Conservation (phyloP, 2,888 invertebrate genomes). For the Machimus rusticus region DNA sequence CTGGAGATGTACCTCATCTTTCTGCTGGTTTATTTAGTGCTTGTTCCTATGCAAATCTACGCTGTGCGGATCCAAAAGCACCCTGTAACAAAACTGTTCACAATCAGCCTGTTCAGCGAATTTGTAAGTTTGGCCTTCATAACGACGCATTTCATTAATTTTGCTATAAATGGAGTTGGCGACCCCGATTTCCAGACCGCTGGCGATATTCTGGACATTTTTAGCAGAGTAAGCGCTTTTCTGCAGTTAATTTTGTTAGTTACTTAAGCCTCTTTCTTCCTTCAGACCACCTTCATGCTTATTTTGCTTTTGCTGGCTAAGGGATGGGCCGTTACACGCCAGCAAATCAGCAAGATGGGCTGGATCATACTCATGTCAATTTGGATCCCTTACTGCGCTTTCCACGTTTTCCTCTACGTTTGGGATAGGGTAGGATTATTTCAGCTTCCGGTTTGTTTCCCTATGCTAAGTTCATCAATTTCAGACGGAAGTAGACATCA, state of each 20-base stretch:
- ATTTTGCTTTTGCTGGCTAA: slow-evolving; percentile 90
- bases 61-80: slow-evolving; percentile 89
- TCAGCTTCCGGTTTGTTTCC: neutral
- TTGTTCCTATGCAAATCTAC: slow-evolving; percentile 90
- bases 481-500: slow-evolving; percentile 94
- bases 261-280: slow-evolving; percentile 46
- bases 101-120: slow-evolving; percentile 84
- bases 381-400: slow-evolving; percentile 90
- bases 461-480: slow-evolving; percentile 51
- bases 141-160: slow-evolving; percentile 87
- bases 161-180: slow-evolving; percentile 90
- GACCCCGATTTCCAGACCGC: slow-evolving; percentile 81
- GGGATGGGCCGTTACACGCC: slow-evolving; percentile 94
- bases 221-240: slow-evolving; percentile 77
- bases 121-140: slow-evolving; percentile 86
- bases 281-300: slow-evolving; percentile 92
- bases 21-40: slow-evolving; percentile 82
- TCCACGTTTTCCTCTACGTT: slow-evolving; percentile 90
- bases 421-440: slow-evolving; percentile 86
- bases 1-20: slow-evolving; percentile 89
- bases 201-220: slow-evolving; percentile 91
- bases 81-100: slow-evolving; percentile 89
- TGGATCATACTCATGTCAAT: slow-evolving; percentile 67
- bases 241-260: neutral
- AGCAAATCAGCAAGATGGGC: slow-evolving; percentile 87